Base-by-base conservation (phyloP, 2,888 invertebrate species). In the Buathra laborator region DNA sequence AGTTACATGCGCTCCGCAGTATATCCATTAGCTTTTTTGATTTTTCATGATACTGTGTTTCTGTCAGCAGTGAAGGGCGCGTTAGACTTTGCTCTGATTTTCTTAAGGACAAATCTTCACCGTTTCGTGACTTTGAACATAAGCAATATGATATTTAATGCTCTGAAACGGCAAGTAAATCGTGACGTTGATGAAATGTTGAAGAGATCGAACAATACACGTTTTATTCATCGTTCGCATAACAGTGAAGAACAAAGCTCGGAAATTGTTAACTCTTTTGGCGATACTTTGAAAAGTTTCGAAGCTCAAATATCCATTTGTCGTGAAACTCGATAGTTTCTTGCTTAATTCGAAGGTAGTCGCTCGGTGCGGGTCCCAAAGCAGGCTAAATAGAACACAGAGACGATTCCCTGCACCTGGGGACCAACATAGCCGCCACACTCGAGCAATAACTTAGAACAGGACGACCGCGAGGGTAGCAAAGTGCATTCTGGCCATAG, bases 361-460 rank as follows among this genome's bases (percentile, higher is more conserved):
- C 67, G 32, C 48, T 37, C 5, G 37, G 37, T 46, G 56, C 43
- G 68, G 59, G 19, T 59, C 24, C 46, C 24, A 67, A 12, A 14
- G 4, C 24, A 19, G 14, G 59, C 14, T n/a, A 10, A 62, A 62
- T 14, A 71, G 70, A 81, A 81, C 86, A 72, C 76, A 76, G 71
- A 83, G 46, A 86, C 85, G 76, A 86, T 87, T 87, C 75, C 70
- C 48, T 48, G 78, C 87, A 87, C 86, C 87, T 87, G 87, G 64
- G 59, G 79, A 78, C 85, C 85, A 56, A 43, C 48, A 10, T 48
- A 43, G 76, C 64, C 62, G 81, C 64, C 82, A 83, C 84, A 84
- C 82, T 84, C 82, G 84, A 76, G 84, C 83, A 76, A 87, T 86
- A 87, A 87, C 79, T 87, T 84, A 84, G 72, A 72, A 62, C 72